phyloP scores from a whole-genome alignment of 2,888 invertebrate genomes.

The Lasioglossum oenotherae region DNA sequence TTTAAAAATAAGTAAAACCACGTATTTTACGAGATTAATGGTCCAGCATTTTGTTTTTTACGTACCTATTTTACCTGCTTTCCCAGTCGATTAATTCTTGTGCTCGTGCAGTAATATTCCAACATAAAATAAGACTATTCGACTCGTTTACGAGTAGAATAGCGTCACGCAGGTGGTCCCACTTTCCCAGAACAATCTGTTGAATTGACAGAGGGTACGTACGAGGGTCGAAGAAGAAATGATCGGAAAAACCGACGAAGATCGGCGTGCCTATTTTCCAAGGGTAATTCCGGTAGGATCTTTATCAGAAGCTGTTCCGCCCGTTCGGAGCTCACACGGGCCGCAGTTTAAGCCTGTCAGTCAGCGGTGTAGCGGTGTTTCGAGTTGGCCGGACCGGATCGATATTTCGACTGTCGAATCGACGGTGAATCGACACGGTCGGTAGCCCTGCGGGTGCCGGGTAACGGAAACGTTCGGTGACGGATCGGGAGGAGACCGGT shows the following conservation, averaged over 20 bases:
- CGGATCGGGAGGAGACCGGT: slow-evolving; percentile 26
- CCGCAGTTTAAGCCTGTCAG: slow-evolving; percentile 14
- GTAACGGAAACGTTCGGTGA: slow-evolving; percentile 22
- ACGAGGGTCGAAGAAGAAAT: neutral
- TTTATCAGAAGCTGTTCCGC: neutral
- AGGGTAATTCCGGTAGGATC: slow-evolving; percentile 7
- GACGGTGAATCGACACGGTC: slow-evolving; percentile 4
- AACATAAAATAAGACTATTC: neutral
- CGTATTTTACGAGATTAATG: no score
- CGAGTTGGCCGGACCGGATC: slow-evolving; percentile 21
- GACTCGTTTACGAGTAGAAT: neutral
- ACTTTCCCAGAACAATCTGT: neutral
- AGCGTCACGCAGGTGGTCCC: neutral
- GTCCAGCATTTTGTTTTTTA: no score
- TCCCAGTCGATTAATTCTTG: no score
- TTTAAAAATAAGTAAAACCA: no score
- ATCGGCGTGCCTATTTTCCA: neutral
- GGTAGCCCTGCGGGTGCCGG: neutral
- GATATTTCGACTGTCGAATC: slow-evolving; percentile 32
- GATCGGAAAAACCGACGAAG: neutral
- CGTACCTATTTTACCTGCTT: no score
- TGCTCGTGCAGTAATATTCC: no score
- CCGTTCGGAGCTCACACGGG: neutral
- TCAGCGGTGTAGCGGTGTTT: neutral
- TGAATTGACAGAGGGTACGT: neutral